Evolutionary conservation across 2,888 invertebrate species (phyloP), one percentile per base, ranked within the genome.

Genomic region (Idaea aversata): DNA sequence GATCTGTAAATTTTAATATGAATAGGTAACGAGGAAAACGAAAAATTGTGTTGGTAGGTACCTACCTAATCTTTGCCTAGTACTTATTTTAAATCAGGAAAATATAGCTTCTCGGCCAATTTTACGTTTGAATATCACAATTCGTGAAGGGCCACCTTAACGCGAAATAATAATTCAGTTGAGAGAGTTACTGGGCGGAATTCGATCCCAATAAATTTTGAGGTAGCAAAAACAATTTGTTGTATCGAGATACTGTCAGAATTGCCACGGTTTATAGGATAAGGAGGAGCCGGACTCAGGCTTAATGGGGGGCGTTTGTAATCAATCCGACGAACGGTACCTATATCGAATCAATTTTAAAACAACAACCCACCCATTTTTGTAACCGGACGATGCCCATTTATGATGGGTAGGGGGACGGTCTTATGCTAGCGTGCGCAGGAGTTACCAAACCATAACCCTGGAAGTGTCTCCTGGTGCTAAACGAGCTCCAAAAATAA

Each of bases 221-320:
- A 66, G 67, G 67, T 72, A 67, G 70, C 65, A 67, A 69, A 68
- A 70, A 70, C 72, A 72, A 67, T 72, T 72, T 72, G 70, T 72
- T 70, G 68, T 70, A 72, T 67, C 70, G 68, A 67, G 66, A 65
- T 67, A 65, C 68, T 72, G 72, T 72, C 72, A 69, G 70, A 70
- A 70, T 67, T 68, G 70, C 63, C 72, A 63, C 63, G 64, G 61
- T 72, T 70, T 72, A 70, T 67, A 64, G 61, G 57, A 13, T 38
- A 16, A 61, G 65, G 47, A 57, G 6, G 63, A 68, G 47, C n/a
- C 59, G 72, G 63, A 67, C 63, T 68, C 15, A 67, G 69, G 63
- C 60, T 63, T 63, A n/a, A 58, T 10, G 10, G 47, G 38, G 47
- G 10, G 47, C 7, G 10, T 13, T 47, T 47, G 7, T 10, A 4